phyloP scores from a whole-genome alignment of 2,888 invertebrate genomes.

The Actias luna region DNA sequence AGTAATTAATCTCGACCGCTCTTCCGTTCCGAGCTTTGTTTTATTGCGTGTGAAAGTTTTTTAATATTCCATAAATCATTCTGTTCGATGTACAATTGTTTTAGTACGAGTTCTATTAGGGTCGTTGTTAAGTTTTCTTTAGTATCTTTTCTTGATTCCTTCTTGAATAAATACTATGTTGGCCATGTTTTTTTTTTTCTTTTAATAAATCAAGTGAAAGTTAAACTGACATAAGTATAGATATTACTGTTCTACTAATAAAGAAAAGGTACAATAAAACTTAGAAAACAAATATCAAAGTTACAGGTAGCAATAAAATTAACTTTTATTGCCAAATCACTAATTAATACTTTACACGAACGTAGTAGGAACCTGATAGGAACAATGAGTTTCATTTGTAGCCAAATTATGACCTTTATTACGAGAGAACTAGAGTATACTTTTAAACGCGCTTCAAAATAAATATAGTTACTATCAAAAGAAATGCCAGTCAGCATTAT shows the following conservation, averaged over 20 bases:
- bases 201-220: not conserved
- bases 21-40: constrained; percentile 56
- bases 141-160: not conserved
- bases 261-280: not conserved
- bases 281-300: not conserved
- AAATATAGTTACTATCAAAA: constrained; percentile 5
- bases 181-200: too few species aligned
- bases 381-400: not conserved
- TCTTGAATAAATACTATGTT: not conserved
- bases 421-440: not conserved
- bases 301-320: constrained; percentile 50
- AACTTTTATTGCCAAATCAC: constrained; percentile 47
- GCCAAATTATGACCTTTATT: not conserved
- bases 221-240: not conserved
- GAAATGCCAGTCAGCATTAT: constrained; percentile 4
- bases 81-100: constrained; percentile 30
- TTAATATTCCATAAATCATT: constrained; percentile 63
- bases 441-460: not conserved
- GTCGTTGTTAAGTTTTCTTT: not conserved
- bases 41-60: constrained; percentile 63
- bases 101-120: constrained; percentile 14
- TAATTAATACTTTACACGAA: constrained; percentile 40
- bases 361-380: not conserved
- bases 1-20: constrained; percentile 63
- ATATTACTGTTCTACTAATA: not conserved